Evolutionary conservation across 2,113 vertebrate species (phyloP).

Genomic region (Orthonyx spaldingii): DNA sequence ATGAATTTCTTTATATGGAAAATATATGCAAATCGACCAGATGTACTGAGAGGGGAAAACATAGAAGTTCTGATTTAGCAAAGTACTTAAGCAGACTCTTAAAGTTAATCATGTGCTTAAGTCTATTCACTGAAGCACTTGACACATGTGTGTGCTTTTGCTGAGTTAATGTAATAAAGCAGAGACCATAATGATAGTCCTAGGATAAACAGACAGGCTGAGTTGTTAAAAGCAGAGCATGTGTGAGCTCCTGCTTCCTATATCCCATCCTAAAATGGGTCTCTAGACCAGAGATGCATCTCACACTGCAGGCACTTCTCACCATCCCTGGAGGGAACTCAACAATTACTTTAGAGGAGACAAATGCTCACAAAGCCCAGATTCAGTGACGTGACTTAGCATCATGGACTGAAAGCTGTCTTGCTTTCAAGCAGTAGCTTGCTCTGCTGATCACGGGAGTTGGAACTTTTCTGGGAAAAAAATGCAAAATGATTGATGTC

Average conservation of each 20-base stretch:
- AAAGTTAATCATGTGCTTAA: constrained; percentile 66
- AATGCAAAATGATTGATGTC: no score
- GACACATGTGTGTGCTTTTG: constrained; percentile 57
- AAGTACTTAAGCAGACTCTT: constrained; percentile 60
- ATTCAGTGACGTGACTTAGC: not conserved
- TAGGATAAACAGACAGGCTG: constrained; percentile 59
- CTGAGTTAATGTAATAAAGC: constrained; percentile 66
- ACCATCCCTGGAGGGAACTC: not conserved
- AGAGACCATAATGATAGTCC: constrained; percentile 49
- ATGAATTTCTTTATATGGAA: constrained; percentile 46
- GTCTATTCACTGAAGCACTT: constrained; percentile 59
- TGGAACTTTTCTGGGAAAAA: not conserved
- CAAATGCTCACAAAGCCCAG: not conserved
- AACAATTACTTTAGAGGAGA: rapidly evolving
- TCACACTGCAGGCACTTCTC: not conserved
- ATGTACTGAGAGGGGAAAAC: constrained; percentile 39
- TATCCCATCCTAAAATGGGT: constrained; percentile 27
- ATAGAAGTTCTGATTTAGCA: constrained; percentile 49
- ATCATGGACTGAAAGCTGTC: not conserved
- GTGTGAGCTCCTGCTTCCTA: constrained; percentile 15
- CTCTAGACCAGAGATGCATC: not conserved
- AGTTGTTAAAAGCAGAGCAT: not conserved
- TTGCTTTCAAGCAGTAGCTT: not conserved
- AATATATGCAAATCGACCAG: constrained; percentile 52
- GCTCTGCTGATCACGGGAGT: not conserved